Evolutionary conservation across 2,113 vertebrate genomes (phyloP).

Genomic region (Echinops telfairi): DNA sequence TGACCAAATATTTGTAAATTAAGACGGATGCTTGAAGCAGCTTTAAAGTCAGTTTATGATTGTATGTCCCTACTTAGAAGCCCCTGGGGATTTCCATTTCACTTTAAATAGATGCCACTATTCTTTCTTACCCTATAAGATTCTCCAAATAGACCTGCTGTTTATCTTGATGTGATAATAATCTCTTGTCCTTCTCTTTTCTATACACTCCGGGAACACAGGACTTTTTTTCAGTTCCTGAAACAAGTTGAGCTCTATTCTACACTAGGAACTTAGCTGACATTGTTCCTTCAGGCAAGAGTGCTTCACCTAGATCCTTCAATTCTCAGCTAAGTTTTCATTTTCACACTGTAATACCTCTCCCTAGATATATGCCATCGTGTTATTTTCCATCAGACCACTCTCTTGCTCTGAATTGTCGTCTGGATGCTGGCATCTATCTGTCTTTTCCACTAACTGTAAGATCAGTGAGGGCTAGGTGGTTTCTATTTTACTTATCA

Average conservation of each 20-base stretch:
- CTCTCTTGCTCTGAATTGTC: neutral
- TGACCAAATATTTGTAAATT: neutral
- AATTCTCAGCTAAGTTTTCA: neutral
- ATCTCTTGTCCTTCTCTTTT: no score
- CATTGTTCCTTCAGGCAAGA: neutral
- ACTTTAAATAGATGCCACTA: neutral
- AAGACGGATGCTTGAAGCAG: neutral
- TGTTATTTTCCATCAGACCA: no score
- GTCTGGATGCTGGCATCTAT: neutral
- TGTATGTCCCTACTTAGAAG: no score
- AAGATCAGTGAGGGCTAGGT: neutral
- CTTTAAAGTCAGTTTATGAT: neutral
- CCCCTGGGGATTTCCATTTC: neutral
- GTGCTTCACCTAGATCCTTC: neutral
- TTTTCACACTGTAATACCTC: no score
- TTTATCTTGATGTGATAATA: no score
- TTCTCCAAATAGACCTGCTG: no score
- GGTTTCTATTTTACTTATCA: neutral
- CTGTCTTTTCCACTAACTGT: neutral
- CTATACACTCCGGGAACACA: no score
- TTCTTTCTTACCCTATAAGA: no score
- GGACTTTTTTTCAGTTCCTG: neutral
- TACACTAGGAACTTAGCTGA: neutral
- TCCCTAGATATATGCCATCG: no score
- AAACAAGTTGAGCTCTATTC: neutral